phyloP scores from a whole-genome alignment of 2,113 vertebrate genomes.

The Cnemophilus loriae region DNA sequence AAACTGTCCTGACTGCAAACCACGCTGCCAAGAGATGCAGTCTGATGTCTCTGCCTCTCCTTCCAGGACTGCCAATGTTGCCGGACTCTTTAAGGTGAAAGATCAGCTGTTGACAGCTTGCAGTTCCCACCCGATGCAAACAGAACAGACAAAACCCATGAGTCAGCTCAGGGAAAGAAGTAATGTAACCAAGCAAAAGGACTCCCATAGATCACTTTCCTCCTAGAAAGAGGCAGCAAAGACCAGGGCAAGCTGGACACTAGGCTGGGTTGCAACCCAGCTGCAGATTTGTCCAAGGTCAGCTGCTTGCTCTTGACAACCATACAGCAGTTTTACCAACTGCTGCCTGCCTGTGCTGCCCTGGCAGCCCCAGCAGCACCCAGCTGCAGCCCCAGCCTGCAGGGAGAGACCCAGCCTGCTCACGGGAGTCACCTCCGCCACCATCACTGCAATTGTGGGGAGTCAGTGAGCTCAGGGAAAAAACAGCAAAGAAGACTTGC shows the following conservation, averaged over 20 bases:
- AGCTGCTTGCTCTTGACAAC: neutral
- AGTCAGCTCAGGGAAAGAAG: neutral
- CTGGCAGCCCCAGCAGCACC: neutral
- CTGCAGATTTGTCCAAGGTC: neutral
- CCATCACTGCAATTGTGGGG: accelerated
- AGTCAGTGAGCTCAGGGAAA: neutral
- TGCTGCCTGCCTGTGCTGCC: neutral
- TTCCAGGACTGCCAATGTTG: neutral
- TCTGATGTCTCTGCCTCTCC: neutral
- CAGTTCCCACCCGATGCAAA: neutral
- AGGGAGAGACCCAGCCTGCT: neutral
- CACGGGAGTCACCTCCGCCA: accelerated
- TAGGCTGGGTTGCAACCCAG: neutral
- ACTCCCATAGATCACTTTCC: neutral
- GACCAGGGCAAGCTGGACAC: neutral
- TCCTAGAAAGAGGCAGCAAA: neutral
- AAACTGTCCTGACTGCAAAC: neutral
- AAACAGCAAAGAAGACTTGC: neutral
- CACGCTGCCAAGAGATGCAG: neutral
- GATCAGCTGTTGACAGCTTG: neutral
- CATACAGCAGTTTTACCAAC: neutral
- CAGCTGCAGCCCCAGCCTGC: neutral
- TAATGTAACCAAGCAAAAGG: neutral
- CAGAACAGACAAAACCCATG: neutral
- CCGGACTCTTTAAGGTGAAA: neutral